phyloP scores from a whole-genome alignment of 2,888 invertebrate genomes.

The Zhuqinia jingwanae region DNA sequence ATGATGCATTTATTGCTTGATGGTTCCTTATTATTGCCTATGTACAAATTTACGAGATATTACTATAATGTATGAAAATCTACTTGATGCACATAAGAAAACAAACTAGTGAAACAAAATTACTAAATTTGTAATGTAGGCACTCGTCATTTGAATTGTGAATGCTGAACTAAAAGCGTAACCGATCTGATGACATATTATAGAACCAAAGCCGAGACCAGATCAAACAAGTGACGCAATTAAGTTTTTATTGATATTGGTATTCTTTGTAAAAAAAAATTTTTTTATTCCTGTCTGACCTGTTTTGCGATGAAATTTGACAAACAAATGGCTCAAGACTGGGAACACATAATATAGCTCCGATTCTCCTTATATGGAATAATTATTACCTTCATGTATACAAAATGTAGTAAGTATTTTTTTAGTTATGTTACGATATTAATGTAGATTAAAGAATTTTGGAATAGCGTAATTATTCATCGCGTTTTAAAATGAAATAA shows the following conservation, averaged over 20 bases:
- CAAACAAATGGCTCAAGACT: not conserved
- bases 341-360: not conserved
- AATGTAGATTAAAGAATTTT: too few species aligned
- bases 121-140: not conserved
- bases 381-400: not conserved
- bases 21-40: too few species aligned
- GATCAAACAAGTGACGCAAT: not conserved
- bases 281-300: constrained; percentile 18
- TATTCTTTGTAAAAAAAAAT: constrained; percentile 14
- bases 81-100: not conserved
- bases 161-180: too few species aligned
- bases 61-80: not conserved
- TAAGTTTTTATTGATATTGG: constrained; percentile 42
- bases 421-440: too few species aligned
- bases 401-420: not conserved
- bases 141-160: too few species aligned
- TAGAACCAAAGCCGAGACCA: not conserved
- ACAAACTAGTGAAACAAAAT: not conserved
- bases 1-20: too few species aligned
- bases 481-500: too few species aligned
- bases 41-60: constrained; percentile 26
- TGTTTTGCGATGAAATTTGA: constrained; percentile 17
- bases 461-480: too few species aligned
- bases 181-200: too few species aligned
- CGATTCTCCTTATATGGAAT: not conserved